phyloP scores from a whole-genome alignment of 2,113 vertebrate species.

The Istiophorus platypterus region DNA sequence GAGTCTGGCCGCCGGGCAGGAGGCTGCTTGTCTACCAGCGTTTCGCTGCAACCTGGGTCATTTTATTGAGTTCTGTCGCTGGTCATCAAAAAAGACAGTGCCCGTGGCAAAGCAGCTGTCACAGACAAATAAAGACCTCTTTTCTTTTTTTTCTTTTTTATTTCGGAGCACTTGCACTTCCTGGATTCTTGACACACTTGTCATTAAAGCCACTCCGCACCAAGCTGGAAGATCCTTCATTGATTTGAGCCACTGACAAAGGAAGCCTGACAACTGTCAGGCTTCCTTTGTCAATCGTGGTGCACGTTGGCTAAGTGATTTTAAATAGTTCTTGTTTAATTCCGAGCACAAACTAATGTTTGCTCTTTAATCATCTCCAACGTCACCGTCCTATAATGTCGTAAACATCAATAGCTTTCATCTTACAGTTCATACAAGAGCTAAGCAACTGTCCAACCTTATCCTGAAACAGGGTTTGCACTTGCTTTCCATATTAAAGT shows the following conservation, averaged over 20 bases:
- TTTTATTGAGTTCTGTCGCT: constrained; percentile 68
- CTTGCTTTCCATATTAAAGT: neutral
- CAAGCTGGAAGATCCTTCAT: neutral
- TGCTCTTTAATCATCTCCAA: neutral
- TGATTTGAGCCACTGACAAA: constrained; percentile 34
- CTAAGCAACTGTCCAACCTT: neutral
- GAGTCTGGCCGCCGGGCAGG: constrained; percentile 62
- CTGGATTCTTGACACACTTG: constrained; percentile 34
- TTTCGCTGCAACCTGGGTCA: constrained; percentile 50
- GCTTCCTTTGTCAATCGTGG: neutral
- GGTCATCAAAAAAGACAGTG: constrained; percentile 50
- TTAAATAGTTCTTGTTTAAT: constrained; percentile 10
- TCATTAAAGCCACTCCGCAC: constrained; percentile 35
- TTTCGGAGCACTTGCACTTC: constrained; percentile 30
- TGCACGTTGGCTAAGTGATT: constrained; percentile 4
- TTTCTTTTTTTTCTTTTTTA: neutral
- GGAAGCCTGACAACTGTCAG: constrained; percentile 6
- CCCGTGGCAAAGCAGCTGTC: constrained; percentile 46
- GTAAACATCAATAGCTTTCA: no score
- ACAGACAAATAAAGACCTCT: constrained; percentile 51
- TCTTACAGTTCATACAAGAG: neutral
- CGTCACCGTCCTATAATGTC: neutral
- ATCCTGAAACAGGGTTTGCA: neutral
- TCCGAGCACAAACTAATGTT: neutral
- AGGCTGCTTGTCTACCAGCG: constrained; percentile 55